phyloP scores from a whole-genome alignment of 2,888 invertebrate species.

The Deladenus siricidicola region DNA sequence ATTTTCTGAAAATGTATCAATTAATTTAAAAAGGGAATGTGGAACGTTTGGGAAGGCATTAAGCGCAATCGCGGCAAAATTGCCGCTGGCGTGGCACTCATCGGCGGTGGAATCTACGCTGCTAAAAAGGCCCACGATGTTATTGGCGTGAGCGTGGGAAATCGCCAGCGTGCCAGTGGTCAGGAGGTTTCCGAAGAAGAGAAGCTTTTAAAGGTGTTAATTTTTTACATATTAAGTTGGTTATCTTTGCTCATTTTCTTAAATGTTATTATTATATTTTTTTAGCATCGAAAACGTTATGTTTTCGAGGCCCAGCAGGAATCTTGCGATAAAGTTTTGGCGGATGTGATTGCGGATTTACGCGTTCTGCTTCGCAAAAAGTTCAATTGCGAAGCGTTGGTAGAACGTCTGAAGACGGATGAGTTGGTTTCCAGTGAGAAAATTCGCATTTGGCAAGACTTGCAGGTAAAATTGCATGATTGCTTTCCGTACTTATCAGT shows the following conservation, averaged over 20 bases:
- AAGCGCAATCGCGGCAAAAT: constrained; percentile 29
- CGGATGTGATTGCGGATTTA: constrained; percentile 19
- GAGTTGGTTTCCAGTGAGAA: constrained; percentile 16
- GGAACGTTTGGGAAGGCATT: constrained; percentile 24
- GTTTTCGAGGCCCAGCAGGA: constrained; percentile 31
- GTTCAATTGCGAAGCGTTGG: constrained; percentile 24
- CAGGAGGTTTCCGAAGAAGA: background rate
- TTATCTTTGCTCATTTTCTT: no score
- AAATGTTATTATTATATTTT: no score
- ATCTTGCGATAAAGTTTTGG: constrained; percentile 24
- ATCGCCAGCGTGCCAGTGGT: background rate
- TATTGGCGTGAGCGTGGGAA: background rate
- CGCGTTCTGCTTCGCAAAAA: constrained; percentile 5
- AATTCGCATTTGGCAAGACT: constrained; percentile 25
- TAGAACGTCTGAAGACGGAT: constrained; percentile 14
- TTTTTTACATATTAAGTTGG: background rate
- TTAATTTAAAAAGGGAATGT: constrained; percentile 12
- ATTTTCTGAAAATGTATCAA: background rate
- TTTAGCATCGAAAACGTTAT: constrained; percentile 25
- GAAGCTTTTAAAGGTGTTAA: background rate
- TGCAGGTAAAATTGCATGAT: constrained; percentile 27
- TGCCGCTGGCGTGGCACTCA: constrained; percentile 17
- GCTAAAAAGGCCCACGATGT: constrained; percentile 13
- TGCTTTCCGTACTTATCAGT: background rate
- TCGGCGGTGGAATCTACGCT: constrained; percentile 19